Conservation (phyloP, 2,888 invertebrate species). For the Thecophora atra region DNA sequence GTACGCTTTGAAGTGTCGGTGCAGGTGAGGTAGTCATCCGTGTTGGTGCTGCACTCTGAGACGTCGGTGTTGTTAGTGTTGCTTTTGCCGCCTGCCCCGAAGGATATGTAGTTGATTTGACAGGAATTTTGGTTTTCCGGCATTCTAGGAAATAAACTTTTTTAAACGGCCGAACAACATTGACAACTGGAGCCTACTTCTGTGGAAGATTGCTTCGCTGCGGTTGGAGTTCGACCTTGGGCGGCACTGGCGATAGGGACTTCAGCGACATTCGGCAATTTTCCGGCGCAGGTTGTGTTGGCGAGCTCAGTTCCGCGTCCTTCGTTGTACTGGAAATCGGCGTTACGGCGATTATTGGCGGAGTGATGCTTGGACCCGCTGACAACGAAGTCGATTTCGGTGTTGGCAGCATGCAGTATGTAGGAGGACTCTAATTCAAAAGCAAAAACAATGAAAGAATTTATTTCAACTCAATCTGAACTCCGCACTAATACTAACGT, state of each 20-base stretch:
- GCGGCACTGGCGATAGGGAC: constrained; percentile 33
- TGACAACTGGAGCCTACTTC: constrained; percentile 3
- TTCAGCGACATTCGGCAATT: constrained; percentile 35
- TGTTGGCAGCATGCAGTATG: constrained; percentile 55
- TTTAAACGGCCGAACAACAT: background rate
- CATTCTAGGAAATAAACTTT: constrained; percentile 2
- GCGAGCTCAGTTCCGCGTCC: constrained; percentile 25
- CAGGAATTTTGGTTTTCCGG: constrained; percentile 52
- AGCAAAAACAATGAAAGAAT: background rate
- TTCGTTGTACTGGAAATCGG: constrained; percentile 56
- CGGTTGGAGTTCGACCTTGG: constrained; percentile 8
- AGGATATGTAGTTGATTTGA: constrained; percentile 68
- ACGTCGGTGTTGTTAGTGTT: constrained; percentile 69
- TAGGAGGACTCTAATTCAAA: constrained; percentile 55
- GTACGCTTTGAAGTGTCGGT: constrained; percentile 76
- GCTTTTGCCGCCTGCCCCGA: constrained; percentile 20
- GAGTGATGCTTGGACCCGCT: constrained; percentile 30
- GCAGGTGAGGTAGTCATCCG: constrained; percentile 89
- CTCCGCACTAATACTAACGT: constrained; percentile 60
- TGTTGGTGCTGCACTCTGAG: constrained; percentile 86
- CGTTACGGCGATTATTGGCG: constrained; percentile 71
- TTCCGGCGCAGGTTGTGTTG: constrained; percentile 34
- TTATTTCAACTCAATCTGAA: no score
- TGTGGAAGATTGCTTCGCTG: constrained; percentile 10
- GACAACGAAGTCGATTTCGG: constrained; percentile 38